phyloP scores from a whole-genome alignment of 2,888 invertebrate genomes.

The Tanaodytes sp. region DNA sequence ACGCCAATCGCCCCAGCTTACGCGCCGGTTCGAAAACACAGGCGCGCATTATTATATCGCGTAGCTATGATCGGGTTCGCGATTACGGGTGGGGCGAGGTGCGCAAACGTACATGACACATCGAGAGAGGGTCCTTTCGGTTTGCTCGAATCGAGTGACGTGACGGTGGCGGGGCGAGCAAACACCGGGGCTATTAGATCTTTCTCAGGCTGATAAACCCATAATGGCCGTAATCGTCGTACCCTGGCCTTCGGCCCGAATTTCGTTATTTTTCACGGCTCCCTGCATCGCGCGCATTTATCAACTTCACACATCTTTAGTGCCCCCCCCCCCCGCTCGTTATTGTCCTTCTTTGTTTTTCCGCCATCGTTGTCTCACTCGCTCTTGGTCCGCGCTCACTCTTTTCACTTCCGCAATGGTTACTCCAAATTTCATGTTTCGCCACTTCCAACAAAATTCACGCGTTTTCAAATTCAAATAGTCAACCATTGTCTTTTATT shows the following conservation, averaged over 20 bases:
- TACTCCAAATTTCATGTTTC: conserved; percentile 31
- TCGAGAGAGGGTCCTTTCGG: conserved; percentile 60
- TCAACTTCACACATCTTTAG: conserved; percentile 64
- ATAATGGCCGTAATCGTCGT: conserved; percentile 72
- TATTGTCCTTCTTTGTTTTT: conserved; percentile 47
- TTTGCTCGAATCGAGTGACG: neutral
- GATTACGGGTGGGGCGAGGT: conserved; percentile 47
- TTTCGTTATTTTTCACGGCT: conserved; percentile 72
- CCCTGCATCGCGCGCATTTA: conserved; percentile 62
- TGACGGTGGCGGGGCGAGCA: conserved; percentile 35
- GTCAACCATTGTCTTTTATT: too few relatives aligned
- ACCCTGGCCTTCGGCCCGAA: conserved; percentile 65
- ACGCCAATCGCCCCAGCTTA: conserved; percentile 49
- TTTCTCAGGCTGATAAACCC: conserved; percentile 73
- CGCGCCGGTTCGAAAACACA: conserved; percentile 61
- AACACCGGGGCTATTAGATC: conserved; percentile 67
- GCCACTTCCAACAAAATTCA: conserved; percentile 19
- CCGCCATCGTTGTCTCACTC: conserved; percentile 31
- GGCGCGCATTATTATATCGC: conserved; percentile 40
- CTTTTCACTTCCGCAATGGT: conserved; percentile 34
- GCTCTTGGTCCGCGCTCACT: neutral
- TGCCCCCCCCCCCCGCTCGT: conserved; percentile 42
- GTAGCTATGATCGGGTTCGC: conserved; percentile 42
- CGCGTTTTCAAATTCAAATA: conserved; percentile 6
- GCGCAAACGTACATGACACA: conserved; percentile 68